Base-by-base conservation (phyloP, 2,888 invertebrate genomes). In the Mythimna vitellina region DNA sequence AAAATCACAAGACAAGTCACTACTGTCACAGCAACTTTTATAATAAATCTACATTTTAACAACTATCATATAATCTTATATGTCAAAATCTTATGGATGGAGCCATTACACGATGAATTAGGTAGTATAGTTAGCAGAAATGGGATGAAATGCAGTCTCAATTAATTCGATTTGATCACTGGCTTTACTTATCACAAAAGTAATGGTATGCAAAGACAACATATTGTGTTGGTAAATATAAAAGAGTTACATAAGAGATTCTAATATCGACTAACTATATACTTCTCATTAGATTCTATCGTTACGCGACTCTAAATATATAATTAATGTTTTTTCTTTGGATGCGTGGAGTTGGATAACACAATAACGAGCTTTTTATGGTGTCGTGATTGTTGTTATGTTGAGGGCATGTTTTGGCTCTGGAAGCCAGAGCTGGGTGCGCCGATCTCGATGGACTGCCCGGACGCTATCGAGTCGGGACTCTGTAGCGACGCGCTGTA, bases 401-500 rank as follows among this genome's bases (percentile, higher is more conserved):
- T 95, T 64, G 95, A 93, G 63, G 92, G 90, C 87, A 92, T 89
- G 81, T 93, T 91, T 77, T 92, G 92, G 81, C 81, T 89, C 66
- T 87, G 90, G 76, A 92, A 90, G 65, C 92, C 88, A 17, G 83
- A 69, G 69, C 65, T 81, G 42, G 91, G 89, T 3, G 90, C 89
- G 29, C 91, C 93, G 54, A 93, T 91, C 65, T 96, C 96, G 76
- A 95, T 88, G 35, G 96, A 96, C 71, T 96, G 96, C 0, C 92
- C 94, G 4, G 96, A 96, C 49, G 97, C 97, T 91, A 97, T 97
- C 70, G 97, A 97, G 92, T 97, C 97, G 42, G 97, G 97, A 89
- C 97, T 97, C 90, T 97, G 97, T 14, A 97, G 95, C 1, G 97
- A 97, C 22, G 97, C 97, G 85, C 97, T 97, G 91, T 97, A 97